These are phyloP conservation scores for Cynocephalus volans DNA, from an alignment of 2,113 vertebrate species.

Conservation along the genomic window DNA sequence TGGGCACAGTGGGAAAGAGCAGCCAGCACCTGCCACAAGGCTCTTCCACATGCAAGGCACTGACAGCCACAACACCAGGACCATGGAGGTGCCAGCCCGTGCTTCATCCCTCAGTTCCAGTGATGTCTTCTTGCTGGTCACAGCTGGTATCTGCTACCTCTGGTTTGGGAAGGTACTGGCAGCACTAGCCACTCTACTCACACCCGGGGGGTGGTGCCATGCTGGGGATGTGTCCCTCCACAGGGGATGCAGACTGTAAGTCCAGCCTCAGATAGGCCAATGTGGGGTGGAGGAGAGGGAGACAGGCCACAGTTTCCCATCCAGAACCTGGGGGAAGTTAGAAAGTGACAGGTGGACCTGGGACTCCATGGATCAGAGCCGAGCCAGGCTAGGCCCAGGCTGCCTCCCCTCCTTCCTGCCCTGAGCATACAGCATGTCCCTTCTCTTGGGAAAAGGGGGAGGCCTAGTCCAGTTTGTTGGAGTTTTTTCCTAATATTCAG, in stretches of 20 bases:
- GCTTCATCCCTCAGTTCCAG: conserved; percentile 92
- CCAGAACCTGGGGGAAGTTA: background rate
- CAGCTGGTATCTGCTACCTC: conserved; percentile 87
- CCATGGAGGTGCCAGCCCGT: conserved; percentile 83
- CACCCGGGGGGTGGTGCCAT: background rate
- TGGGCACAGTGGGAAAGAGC: background rate
- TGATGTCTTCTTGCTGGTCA: conserved; percentile 92
- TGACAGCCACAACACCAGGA: conserved; percentile 89
- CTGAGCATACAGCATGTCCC: background rate
- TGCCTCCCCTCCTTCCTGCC: background rate
- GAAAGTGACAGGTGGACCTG: background rate
- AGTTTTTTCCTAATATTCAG: background rate
- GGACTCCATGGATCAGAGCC: background rate
- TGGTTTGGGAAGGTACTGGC: conserved; percentile 95
- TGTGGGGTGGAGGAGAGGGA: accelerated
- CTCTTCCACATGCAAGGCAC: conserved; percentile 92
- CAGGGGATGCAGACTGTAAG: too few species aligned
- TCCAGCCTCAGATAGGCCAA: background rate
- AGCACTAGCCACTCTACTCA: background rate
- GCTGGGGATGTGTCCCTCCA: background rate
- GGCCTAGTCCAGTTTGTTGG: background rate
- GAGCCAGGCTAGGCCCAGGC: background rate
- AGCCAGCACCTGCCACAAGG: conserved; percentile 85
- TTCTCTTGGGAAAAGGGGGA: background rate
- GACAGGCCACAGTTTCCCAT: background rate